Base-by-base conservation (phyloP, 1,140 invertebrate species). In the Drosophila biarmipes region DNA sequence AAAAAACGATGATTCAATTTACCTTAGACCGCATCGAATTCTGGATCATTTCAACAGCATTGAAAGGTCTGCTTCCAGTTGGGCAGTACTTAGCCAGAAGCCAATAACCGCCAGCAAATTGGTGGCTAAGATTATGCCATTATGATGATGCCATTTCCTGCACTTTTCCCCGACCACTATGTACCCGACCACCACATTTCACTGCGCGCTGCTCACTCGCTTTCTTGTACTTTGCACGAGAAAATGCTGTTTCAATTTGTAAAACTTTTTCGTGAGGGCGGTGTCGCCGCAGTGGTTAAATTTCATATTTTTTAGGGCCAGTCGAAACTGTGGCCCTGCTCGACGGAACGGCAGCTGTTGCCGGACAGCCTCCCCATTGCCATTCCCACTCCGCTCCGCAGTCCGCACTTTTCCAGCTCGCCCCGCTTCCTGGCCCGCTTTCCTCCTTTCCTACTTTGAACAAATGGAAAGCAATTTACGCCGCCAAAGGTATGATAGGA, bases 381-480 rank as follows among this genome's bases (percentile, higher is more conserved):
- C 43, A 14, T 34, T n/a, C 10, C 15, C 31, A 42, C 57, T 59
- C 48, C 31, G 2, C 34, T 24, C 15, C 38, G n/a, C 29, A 34
- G 12, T 45, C 19, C 19, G 12, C 38, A 12, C 15, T 27, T 56
- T 62, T 40, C 24, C 45, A 24, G 38, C 29, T 35, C 10, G 27
- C 21, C 55, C 10, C 35, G 43, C 29, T 15, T 12, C 34, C 37
- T 15, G n/a, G 7, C 51, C 24, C 37, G 40, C 6, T 43, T 19
- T 34, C 24, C 51, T 29, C 17, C 57, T 48, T 51, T 45, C 8
- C 29, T 14, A 15, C 29, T 5, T 34, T 15, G 49, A 76, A 68
- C 73, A 86, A 86, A 86, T 87, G 82, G 81, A 86, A 86, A 86
- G 81, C 78, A 86, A 86, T 81, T 86, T 86, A 63, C 78, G 73